These are phyloP conservation scores for Itoplectis maculator DNA, from an alignment of 2,888 invertebrate genomes.

Conservation along the genomic window DNA sequence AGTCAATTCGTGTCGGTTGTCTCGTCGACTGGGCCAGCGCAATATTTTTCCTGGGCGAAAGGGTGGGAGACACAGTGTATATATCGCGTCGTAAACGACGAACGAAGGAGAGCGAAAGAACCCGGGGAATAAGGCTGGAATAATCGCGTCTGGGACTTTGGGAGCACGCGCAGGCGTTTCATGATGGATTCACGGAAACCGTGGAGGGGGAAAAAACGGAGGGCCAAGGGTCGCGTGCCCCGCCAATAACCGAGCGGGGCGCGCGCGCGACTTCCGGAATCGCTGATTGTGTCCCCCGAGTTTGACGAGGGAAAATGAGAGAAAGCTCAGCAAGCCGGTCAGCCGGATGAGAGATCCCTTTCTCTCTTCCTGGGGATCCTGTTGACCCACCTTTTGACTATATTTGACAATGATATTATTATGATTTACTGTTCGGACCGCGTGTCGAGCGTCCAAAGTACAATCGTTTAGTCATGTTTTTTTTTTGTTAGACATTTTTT, in stretches of 20 bases:
- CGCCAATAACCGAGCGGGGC: slow-evolving; percentile 11
- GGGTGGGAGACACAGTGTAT: slow-evolving; percentile 7
- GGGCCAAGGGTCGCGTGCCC: slow-evolving; percentile 62
- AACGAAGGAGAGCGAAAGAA: slow-evolving; percentile 1
- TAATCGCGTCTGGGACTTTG: slow-evolving; percentile 52
- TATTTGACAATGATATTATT: slow-evolving; percentile 48
- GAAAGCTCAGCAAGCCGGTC: slow-evolving; percentile 25
- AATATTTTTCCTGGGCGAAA: slow-evolving; percentile 23
- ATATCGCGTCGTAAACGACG: slow-evolving; percentile 48
- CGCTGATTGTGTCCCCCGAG: slow-evolving; percentile 31
- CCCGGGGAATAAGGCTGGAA: slow-evolving; percentile 38
- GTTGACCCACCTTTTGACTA: neutral
- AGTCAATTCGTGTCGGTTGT: neutral
- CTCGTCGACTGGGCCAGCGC: neutral
- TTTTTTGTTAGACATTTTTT: neutral
- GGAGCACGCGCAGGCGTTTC: neutral
- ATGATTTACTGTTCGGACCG: slow-evolving; percentile 48
- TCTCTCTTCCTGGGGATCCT: no score
- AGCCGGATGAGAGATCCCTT: no score
- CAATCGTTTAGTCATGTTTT: no score
- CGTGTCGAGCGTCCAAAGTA: neutral
- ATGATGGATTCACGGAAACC: slow-evolving; percentile 31
- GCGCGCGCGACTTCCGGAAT: slow-evolving; percentile 31
- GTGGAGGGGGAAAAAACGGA: neutral
- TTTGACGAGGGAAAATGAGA: slow-evolving; percentile 16